Percentiles rank a stretch among this genome's conserved stretches.
phyloP scores from a whole-genome alignment of 2,113 vertebrate genomes.

The Petroica traversi region DNA sequence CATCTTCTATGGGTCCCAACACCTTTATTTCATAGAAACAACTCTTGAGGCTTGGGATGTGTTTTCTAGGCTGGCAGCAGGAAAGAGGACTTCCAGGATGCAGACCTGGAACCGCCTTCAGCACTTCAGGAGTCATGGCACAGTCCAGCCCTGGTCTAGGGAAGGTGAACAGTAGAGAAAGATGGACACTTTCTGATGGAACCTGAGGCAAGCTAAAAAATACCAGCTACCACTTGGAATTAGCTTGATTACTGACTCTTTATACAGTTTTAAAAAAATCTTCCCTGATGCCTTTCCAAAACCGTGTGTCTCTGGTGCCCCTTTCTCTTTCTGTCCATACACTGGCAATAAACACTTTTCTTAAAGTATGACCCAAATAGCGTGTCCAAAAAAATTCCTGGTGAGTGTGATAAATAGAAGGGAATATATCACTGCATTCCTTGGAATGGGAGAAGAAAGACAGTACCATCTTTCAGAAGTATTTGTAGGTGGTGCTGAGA shows the following conservation, averaged over 20 bases:
- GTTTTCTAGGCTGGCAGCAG: neutral
- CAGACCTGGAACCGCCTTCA: neutral
- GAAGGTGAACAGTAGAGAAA: neutral
- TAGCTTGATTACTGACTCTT: neutral
- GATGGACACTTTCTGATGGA: neutral
- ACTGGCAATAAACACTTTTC: neutral
- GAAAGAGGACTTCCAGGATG: conserved; percentile 13
- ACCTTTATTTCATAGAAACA: neutral
- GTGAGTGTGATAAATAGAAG: neutral
- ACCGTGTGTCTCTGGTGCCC: neutral
- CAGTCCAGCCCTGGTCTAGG: neutral
- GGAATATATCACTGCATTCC: neutral
- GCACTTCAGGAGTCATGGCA: neutral
- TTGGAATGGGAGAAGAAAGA: neutral
- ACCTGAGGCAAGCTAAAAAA: neutral
- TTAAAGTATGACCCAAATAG: neutral
- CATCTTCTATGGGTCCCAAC: neutral
- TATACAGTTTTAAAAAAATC: neutral
- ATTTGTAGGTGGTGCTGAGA: neutral
- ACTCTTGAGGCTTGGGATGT: neutral
- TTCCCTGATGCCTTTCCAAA: neutral
- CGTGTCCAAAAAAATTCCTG: rapidly evolving
- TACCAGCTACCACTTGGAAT: neutral
- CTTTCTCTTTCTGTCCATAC: neutral
- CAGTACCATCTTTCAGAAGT: neutral